Evolutionary conservation across 2,797 vertebrate species (phyloP).

Genomic region (Cuniculus paca): DNA sequence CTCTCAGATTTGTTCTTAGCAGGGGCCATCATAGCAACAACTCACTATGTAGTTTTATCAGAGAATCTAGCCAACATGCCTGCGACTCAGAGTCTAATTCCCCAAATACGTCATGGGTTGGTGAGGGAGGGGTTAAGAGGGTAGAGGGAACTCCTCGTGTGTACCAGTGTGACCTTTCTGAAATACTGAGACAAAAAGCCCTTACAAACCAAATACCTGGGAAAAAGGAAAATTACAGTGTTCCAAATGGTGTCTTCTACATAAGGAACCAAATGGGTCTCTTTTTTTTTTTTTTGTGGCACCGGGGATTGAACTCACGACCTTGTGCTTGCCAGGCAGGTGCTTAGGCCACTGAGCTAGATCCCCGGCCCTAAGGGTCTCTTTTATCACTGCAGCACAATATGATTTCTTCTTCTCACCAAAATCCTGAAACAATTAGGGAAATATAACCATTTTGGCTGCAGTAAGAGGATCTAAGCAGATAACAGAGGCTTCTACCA

Average conservation of each 20-base stretch:
- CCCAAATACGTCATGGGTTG: not conserved
- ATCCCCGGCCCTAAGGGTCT: no score
- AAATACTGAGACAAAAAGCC: not conserved
- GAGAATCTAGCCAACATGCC: not conserved
- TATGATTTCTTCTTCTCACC: not conserved
- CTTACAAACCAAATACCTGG: not conserved
- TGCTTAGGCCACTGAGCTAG: no score
- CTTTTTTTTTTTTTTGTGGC: no score
- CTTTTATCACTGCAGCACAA: not conserved
- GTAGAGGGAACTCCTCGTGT: fast-evolving
- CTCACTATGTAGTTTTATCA: no score
- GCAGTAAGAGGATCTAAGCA: not conserved
- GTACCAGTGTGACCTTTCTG: not conserved
- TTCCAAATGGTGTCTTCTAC: not conserved
- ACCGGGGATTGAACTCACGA: no score
- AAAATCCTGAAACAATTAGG: not conserved
- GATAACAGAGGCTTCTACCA: no score
- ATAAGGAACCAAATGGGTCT: not conserved
- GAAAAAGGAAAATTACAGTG: not conserved
- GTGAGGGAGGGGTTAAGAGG: not conserved
- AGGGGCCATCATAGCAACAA: fast-evolving
- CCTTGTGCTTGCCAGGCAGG: no score
- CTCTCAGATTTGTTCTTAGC: not conserved
- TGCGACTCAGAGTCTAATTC: not conserved
- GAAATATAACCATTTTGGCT: not conserved